These are phyloP conservation scores for Merluccius polli DNA, from an alignment of 2,797 vertebrate genomes.

Conservation along the genomic window DNA sequence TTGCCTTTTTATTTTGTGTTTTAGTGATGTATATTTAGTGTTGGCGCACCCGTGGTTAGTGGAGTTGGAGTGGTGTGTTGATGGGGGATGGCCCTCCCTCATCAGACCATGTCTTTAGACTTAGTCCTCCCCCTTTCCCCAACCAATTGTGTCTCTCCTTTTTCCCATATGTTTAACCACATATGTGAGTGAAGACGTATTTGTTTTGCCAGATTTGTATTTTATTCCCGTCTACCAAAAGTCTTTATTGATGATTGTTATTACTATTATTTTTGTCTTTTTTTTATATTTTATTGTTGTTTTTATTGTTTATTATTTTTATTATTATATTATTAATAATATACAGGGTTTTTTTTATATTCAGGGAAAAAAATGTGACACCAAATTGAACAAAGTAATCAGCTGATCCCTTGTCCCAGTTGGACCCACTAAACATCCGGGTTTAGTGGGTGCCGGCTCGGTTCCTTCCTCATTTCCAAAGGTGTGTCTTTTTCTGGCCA, in stretches of 20 bases:
- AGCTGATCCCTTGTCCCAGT: conserved; percentile 25
- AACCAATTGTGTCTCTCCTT: conserved; percentile 10
- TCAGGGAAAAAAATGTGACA: conserved; percentile 73
- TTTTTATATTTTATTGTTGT: conserved; percentile 28
- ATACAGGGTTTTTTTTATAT: conserved; percentile 55
- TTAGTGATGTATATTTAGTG: background rate
- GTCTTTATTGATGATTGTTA: conserved; percentile 56
- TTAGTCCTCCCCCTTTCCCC: background rate
- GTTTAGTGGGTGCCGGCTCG: background rate
- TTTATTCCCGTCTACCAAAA: conserved; percentile 63
- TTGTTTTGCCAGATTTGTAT: conserved; percentile 35
- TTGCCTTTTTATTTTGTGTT: conserved; percentile 34
- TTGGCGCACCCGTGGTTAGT: conserved; percentile 6
- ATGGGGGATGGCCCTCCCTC: background rate
- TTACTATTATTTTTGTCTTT: conserved; percentile 52
- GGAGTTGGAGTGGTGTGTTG: background rate
- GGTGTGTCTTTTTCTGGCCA: conserved; percentile 51
- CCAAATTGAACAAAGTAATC: conserved; percentile 73
- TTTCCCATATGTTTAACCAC: conserved; percentile 17
- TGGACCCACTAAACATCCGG: background rate
- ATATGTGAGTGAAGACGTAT: conserved; percentile 13
- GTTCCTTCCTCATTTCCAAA: conserved; percentile 20
- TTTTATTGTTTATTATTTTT: conserved; percentile 15
- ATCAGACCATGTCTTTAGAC: background rate
- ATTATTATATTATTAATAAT: background rate